Conservation (phyloP, 1,140 invertebrate genomes). For the Octopus sinensis region DNA sequence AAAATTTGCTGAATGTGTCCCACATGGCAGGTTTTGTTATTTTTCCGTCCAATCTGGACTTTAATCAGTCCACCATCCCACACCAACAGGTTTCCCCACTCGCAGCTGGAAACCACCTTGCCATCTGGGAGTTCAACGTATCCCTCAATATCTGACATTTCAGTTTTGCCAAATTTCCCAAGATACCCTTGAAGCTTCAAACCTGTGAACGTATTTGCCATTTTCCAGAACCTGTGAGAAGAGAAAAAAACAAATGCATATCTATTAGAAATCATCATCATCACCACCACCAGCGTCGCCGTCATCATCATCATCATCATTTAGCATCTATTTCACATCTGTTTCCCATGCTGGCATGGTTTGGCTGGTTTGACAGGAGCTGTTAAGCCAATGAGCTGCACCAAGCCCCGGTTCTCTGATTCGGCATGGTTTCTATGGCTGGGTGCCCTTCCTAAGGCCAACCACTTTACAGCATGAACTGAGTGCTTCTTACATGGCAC, state of each 20-base stretch:
- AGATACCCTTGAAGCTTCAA: slow-evolving; percentile 81
- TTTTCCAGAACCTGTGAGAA: slow-evolving; percentile 76
- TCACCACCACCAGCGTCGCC: neutral
- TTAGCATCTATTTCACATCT: too few relatives aligned
- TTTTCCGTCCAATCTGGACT: slow-evolving; percentile 60
- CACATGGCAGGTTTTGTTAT: slow-evolving; percentile 69
- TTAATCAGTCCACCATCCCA: slow-evolving; percentile 86
- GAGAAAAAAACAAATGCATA: neutral
- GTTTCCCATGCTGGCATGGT: too few relatives aligned
- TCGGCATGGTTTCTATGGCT: too few relatives aligned
- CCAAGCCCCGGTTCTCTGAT: too few relatives aligned
- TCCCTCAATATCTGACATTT: slow-evolving; percentile 82
- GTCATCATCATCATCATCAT: neutral
- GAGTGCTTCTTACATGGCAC: too few relatives aligned
- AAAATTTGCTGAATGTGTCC: slow-evolving; percentile 73
- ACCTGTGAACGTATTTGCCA: slow-evolving; percentile 83
- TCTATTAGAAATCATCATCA: neutral
- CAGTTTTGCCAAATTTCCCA: slow-evolving; percentile 84
- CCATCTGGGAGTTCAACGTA: slow-evolving; percentile 81
- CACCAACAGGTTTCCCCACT: slow-evolving; percentile 84
- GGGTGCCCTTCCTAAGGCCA: too few relatives aligned
- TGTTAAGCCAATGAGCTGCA: too few relatives aligned
- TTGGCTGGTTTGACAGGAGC: too few relatives aligned
- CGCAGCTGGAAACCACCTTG: slow-evolving; percentile 80
- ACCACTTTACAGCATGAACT: too few relatives aligned